Conservation (phyloP, 1,140 invertebrate species). For the Mycetomoellerius zeteki region DNA sequence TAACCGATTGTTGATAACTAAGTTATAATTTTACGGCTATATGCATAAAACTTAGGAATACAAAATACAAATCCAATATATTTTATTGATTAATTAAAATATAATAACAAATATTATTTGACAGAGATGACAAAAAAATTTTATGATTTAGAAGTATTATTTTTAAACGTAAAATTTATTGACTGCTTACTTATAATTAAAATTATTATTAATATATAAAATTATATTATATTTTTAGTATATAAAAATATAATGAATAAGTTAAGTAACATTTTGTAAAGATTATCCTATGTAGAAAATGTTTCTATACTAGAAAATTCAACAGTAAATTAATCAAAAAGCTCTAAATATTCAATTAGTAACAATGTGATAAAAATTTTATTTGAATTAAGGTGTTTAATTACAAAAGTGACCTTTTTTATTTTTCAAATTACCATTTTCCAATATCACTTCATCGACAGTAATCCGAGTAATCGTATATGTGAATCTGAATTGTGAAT, state of each 20-base stretch:
- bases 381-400: not conserved
- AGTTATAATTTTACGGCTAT: not conserved
- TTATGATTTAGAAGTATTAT: not conserved
- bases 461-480: too few species aligned
- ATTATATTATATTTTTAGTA: not conserved
- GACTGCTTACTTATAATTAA: not conserved
- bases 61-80: not conserved
- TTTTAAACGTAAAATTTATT: not conserved
- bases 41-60: too few species aligned
- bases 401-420: not conserved
- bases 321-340: not conserved
- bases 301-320: not conserved
- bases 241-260: not conserved
- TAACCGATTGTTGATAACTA: conserved; percentile 12
- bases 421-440: not conserved
- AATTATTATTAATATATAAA: not conserved
- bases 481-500: too few species aligned
- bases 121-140: not conserved
- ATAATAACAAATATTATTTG: not conserved
- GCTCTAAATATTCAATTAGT: not conserved
- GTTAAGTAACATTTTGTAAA: not conserved
- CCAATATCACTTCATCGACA: not conserved
- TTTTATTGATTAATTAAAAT: not conserved
- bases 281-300: not conserved
- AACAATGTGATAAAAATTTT: not conserved